Evolutionary conservation across 2,888 invertebrate species (phyloP), one percentile per base, ranked within the genome.

Genomic region (Bhutanitis thaidina): DNA sequence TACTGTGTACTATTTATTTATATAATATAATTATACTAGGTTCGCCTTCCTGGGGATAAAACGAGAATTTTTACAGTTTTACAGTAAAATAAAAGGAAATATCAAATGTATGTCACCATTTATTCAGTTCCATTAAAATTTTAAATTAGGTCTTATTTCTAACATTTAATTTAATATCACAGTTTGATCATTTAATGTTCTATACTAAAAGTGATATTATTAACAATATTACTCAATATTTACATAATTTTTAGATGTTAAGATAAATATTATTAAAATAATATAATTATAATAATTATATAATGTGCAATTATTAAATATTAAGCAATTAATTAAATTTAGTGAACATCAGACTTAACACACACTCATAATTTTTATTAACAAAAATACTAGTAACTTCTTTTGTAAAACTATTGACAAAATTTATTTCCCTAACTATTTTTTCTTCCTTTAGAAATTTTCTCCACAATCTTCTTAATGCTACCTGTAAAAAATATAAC

Each of bases 121-220:
- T 82, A 79, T 73, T 82, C 70, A 74, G 73, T 72, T 76, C 80
- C 65, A 73, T 66, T 74, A 71, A 74, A 76, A 71, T 71, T 60
- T 67, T 78, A 77, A 74, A 80, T 67, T 75, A 64, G 71, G 45
- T 48, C 54, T 53, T 72, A 78, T 71, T 64, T 64, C 74, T 81
- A 84, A 76, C 64, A 69, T 82, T 84, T 80, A 75, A 64, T 71
- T 83, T 73, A 86, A 77, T 87, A 87, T 87, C 88, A 87, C 88
- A 87, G 87, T 72, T 79, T 74, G 61, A 64, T 76, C 82, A 80
- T 74, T 67, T 74, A 61, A 56, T 47, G 35, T 57, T 59, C 57
- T 53, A 58, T 55, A 57, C 53, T 57, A 52, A 51, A 51, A 61
- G 50, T 52, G 54, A 61, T 51, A 58, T 58, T 52, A 52, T 27